Conservation (phyloP, 2,113 vertebrate species). For the Heliornis fulica region DNA sequence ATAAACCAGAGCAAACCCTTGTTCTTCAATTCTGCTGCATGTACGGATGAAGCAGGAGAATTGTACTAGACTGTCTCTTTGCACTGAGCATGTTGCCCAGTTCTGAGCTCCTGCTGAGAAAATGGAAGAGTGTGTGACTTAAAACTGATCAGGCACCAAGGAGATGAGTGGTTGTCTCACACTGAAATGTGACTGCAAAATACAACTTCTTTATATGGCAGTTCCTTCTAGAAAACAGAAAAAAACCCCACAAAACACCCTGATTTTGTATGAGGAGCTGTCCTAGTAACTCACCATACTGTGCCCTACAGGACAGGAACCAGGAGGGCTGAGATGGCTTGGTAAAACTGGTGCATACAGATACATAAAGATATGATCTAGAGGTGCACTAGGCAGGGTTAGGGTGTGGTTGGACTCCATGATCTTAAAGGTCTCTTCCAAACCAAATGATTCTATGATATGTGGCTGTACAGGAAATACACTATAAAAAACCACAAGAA, state of each 20-base stretch:
- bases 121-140: background rate
- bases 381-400: no score
- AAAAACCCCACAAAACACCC: background rate
- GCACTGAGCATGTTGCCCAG: background rate
- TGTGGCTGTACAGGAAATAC: background rate
- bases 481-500: background rate
- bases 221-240: background rate
- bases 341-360: fast-evolving
- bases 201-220: background rate
- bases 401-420: no score
- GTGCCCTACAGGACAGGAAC: background rate
- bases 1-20: background rate
- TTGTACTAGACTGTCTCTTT: background rate
- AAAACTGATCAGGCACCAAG: background rate
- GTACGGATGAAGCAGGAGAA: background rate
- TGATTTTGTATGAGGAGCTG: background rate
- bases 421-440: no score
- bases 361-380: no score
- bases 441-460: no score
- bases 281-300: background rate
- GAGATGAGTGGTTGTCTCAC: fast-evolving
- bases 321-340: background rate
- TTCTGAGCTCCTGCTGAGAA: background rate
- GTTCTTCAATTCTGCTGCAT: background rate
- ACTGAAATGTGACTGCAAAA: fast-evolving